A percentile compares a stretch with the other conserved stretches of the same genome.
phyloP scores from a whole-genome alignment of 2,888 invertebrate species.

The Sphaeridia pumilis region DNA sequence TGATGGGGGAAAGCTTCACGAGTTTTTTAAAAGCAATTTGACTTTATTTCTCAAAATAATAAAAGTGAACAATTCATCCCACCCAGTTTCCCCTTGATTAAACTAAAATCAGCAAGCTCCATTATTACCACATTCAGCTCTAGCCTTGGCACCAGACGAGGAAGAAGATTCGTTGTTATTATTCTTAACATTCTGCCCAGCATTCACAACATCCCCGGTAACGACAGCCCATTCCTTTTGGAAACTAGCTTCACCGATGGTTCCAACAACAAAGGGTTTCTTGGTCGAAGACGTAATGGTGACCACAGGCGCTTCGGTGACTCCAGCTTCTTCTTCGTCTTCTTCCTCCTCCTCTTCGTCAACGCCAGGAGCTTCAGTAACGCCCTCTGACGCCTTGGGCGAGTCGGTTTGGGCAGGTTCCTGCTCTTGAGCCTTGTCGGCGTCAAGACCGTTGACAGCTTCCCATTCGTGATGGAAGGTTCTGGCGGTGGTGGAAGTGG shows the following conservation, averaged over 20 bases:
- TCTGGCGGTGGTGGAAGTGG: not conserved
- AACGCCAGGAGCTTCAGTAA: not conserved
- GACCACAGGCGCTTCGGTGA: not conserved
- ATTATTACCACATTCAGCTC: slow-evolving; percentile 8
- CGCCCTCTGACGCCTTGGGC: not conserved
- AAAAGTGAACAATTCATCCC: no score
- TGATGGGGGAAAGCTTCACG: no score
- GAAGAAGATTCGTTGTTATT: no score
- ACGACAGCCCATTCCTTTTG: slow-evolving; percentile 10
- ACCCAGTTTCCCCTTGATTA: no score
- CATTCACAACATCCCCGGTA: slow-evolving; percentile 3
- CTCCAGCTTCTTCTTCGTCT: no score
- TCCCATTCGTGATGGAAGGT: slow-evolving; percentile 2
- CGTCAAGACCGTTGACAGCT: not conserved
- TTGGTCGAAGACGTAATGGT: not conserved
- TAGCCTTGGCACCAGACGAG: not conserved
- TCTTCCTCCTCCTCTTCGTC: slow-evolving; percentile 5
- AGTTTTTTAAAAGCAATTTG: no score
- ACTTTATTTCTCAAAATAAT: no score
- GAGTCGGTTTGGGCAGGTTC: not conserved
- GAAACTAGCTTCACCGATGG: not conserved
- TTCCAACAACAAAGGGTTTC: not conserved
- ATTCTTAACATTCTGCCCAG: no score
- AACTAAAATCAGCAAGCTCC: not conserved
- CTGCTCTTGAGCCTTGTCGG: not conserved